Base-by-base conservation (phyloP, 2,113 vertebrate genomes). In the Phasianus colchicus region DNA sequence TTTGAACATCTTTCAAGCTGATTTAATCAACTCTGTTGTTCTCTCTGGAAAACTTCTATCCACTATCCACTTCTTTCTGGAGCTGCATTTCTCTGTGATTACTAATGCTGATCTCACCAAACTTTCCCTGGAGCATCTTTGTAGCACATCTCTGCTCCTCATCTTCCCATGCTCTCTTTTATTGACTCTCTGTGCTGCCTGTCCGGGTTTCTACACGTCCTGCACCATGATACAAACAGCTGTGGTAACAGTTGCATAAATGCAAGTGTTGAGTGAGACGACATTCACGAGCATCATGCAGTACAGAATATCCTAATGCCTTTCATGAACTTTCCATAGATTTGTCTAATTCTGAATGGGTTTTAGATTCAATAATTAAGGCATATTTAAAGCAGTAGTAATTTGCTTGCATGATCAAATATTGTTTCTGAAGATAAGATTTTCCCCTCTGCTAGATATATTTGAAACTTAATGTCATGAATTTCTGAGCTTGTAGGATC, bases 181-280 rank as follows among this genome's bases (percentile, higher is more conserved):
- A 9, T 8, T 30, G 7, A 1, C 24, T 50, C 5, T 60, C 60
- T 0, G 2, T 38, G 11, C 10, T 22, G 30, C 11, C 27, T 15
- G 7, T 8, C 22, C 57, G n/a, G 1, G 1, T 64, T 88, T 36
- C 43, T 34, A 67, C 16, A 18, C 9, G 20, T 43, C 47, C 34
- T 72, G n/a, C 34, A 29, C 20, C 0, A 0, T 47, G 18, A 64
- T 20, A 54, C 10, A 43, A 9, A 17, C 19, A 65, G 22, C 20
- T n/a, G 14, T 63, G 21, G 10, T 32, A 25, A 7, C 7, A 27
- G 24, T 8, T 9, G 3, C 54, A 48, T 13, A 63, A 34, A 63
- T 7, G 10, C 1, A 4, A 75, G 10, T 45, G 36, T 34, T 30
- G 34, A 40, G 6, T 0, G 0, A 70, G 57, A 13, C 55, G 16